Base-by-base conservation (phyloP, 1,140 invertebrate genomes). In the Philotrypesis tridentata region DNA sequence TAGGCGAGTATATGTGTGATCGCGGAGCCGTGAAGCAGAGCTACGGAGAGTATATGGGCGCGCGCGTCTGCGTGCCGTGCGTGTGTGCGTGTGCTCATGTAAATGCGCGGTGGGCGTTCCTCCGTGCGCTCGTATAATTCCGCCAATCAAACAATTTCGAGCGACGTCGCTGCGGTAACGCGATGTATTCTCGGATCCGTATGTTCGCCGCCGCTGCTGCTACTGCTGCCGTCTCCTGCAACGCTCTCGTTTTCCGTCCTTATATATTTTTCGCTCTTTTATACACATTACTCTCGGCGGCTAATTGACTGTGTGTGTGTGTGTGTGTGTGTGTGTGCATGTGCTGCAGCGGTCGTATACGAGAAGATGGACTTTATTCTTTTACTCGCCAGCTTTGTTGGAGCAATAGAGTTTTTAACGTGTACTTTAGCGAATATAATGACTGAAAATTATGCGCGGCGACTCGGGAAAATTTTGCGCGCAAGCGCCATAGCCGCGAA, bases 141-240 rank as follows among this genome's bases (percentile, higher is more conserved):
- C 55, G 70, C 75, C 81, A 82, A 82, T 82, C 81, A 73, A 82
- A 82, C 81, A 76, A 82, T 75, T 75, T 76, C 23, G 17, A 25
- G 72, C 70, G 29, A 76, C n/a, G 48, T 31, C 70, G 67, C 67
- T 21, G 63, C 21, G 70, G 70, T 72, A 72, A 72, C 70, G 79
- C 68, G 60, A 80, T 73, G 60, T 67, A 71, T 27, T n/a, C 37
- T 31, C 29, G 21, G 31, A 74, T 65, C 7, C 33, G 31, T 72
- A 33, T 33, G 4, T 60, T 4, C 21, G 40, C n/a, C n/a, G n/a
- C n/a, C n/a, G n/a, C n/a, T n/a, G n/a, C n/a, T n/a, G n/a, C n/a
- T n/a, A n/a, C n/a, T n/a, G n/a, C n/a, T n/a, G n/a, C n/a, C 14
- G 63, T 31, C 9, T 37, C 29, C 7, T 21, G 9, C 31, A n/a